These are phyloP conservation scores for Maccullochella peelii DNA, from an alignment of 2,113 vertebrate genomes.

Conservation along the genomic window DNA sequence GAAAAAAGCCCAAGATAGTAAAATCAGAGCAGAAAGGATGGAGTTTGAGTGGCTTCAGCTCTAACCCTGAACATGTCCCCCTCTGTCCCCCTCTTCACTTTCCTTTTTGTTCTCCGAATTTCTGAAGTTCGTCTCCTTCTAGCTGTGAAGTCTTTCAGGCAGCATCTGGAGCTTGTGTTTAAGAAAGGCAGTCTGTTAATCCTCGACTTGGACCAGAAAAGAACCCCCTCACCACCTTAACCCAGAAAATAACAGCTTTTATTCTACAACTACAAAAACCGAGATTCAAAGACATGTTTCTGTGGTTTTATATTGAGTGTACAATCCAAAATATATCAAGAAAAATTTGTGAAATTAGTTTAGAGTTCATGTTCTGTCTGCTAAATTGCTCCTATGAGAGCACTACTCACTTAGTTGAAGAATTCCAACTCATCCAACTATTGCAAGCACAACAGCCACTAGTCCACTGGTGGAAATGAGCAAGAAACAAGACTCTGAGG, in stretches of 20 bases:
- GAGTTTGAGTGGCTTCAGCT: constrained; percentile 48
- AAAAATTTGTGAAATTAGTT: not conserved
- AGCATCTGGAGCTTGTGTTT: constrained; percentile 64
- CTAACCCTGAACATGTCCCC: constrained; percentile 54
- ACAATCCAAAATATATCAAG: constrained; percentile 15
- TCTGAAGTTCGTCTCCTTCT: constrained; percentile 50
- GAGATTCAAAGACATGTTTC: constrained; percentile 10
- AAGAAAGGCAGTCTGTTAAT: constrained; percentile 56
- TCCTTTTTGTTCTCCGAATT: constrained; percentile 49
- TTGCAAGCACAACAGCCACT: constrained; percentile 19
- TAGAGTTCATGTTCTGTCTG: constrained; percentile 10
- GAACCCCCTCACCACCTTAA: constrained; percentile 3
- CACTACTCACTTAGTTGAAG: constrained; percentile 36
- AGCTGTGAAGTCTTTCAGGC: constrained; percentile 64
- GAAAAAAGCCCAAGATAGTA: constrained; percentile 60
- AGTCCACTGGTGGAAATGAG: constrained; percentile 30
- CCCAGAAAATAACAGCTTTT: constrained; percentile 29
- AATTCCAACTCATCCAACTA: constrained; percentile 27
- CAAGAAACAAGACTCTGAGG: constrained; percentile 33
- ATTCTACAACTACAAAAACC: constrained; percentile 8
- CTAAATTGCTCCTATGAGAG: constrained; percentile 23
- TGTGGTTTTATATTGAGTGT: not conserved
- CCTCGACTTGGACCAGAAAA: constrained; percentile 51
- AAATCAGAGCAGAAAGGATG: constrained; percentile 58
- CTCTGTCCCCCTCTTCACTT: constrained; percentile 24